Conservation (phyloP, 2,797 vertebrate species). For the Acrossocheilus wenchowensis region DNA sequence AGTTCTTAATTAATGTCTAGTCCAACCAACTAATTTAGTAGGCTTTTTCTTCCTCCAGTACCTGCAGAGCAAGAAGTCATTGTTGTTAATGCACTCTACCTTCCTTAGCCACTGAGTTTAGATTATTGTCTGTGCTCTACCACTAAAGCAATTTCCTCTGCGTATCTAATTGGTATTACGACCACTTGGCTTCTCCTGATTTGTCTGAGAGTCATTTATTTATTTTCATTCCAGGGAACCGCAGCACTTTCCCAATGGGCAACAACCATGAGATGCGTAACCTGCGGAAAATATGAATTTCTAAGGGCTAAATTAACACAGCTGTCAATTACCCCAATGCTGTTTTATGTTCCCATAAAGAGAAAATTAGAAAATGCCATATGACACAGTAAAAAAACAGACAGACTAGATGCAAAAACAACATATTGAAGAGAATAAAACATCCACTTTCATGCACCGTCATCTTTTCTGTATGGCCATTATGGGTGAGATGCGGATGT, state of each 20-base stretch:
- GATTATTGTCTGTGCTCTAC: constrained; percentile 60
- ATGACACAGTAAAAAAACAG: constrained; percentile 57
- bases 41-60: constrained; percentile 57
- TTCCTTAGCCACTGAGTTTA: constrained; percentile 61
- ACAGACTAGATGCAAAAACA: constrained; percentile 45
- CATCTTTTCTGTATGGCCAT: constrained; percentile 44
- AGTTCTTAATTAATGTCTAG: constrained; percentile 73
- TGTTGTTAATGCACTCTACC: constrained; percentile 67
- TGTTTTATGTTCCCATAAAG: constrained; percentile 48
- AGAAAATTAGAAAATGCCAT: constrained; percentile 45
- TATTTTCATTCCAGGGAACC: constrained; percentile 45
- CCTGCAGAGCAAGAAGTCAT: constrained; percentile 67
- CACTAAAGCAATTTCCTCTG: constrained; percentile 56
- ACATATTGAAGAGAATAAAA: constrained; percentile 45
- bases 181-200: constrained; percentile 51
- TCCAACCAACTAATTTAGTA: constrained; percentile 68
- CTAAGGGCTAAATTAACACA: constrained; percentile 53
- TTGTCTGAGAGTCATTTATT: constrained; percentile 59
- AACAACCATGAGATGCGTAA: constrained; percentile 18
- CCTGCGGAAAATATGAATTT: constrained; percentile 48
- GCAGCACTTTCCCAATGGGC: constrained; percentile 17
- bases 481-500: constrained; percentile 40
- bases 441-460: constrained; percentile 30
- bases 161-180: constrained; percentile 61
- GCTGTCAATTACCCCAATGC: constrained; percentile 53